Percentiles rank a stretch among this genome's conserved stretches.
phyloP scores from a whole-genome alignment of 2,113 vertebrate genomes.

The Lagopus muta region DNA sequence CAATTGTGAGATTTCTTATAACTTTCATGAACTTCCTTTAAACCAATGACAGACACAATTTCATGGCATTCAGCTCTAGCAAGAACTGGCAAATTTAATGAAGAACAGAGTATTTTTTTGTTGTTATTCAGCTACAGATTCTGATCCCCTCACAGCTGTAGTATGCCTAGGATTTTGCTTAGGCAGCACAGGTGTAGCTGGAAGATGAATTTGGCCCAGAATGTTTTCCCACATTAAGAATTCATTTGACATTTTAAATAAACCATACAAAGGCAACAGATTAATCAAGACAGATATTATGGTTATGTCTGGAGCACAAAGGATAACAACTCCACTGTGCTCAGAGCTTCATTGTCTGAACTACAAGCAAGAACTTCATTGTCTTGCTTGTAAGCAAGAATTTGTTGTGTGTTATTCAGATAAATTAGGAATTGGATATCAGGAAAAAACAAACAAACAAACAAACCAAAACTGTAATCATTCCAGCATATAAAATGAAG shows the following conservation, averaged over 20 bases:
- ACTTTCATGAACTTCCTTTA: not conserved
- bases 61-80: not conserved
- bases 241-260: constrained; percentile 62
- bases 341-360: constrained; percentile 4
- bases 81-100: not conserved
- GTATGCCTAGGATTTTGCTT: not conserved
- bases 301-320: constrained; percentile 43
- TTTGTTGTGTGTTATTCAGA: constrained; percentile 53
- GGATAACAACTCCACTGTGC: constrained; percentile 24
- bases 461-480: not conserved
- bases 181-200: constrained; percentile 54
- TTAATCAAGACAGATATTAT: constrained; percentile 62
- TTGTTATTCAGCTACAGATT: not conserved
- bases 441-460: not conserved
- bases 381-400: not conserved
- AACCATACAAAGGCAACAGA: constrained; percentile 56
- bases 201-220: constrained; percentile 34
- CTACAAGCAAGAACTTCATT: constrained; percentile 20
- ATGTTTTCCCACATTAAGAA: constrained; percentile 60
- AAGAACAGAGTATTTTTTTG: not conserved
- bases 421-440: constrained; percentile 29
- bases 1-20: not conserved
- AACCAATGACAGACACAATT: not conserved
- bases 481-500: constrained; percentile 19
- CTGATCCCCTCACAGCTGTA: not conserved